Base-by-base conservation (phyloP, 1,140 invertebrate genomes). In the Drosophila repleta region DNA sequence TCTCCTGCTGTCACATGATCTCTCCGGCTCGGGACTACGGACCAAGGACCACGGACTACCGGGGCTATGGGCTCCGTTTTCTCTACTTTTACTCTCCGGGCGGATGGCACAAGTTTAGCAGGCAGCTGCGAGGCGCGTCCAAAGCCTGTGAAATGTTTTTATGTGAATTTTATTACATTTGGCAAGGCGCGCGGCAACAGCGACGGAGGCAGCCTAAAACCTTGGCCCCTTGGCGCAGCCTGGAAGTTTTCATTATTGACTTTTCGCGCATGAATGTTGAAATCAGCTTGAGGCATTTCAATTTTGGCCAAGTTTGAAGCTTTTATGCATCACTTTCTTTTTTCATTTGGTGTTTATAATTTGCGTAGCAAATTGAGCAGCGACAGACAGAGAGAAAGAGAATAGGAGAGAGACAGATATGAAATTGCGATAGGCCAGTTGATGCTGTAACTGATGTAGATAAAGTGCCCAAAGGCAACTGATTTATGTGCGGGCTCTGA, bases 141-240 rank as follows among this genome's bases (percentile, higher is more conserved):
- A 68, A 73, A 62, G 62, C 70, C 57, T 73, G 66, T 57, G 41
- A 88, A 88, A 88, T 87, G 85, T 87, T 87, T 87, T 87, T 87
- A 87, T 87, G 78, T 71, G 82, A 87, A 87, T 87, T 87, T 87
- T 87, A 87, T 87, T 87, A 87, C 75, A 79, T 77, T 88, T 85
- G 69, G 81, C 66, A 64, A 66, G 49, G 62, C 39, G 67, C 32
- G 15, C 1, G 53, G 15, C 32, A 35, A 21, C 13, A 13, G 8
- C 4, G 29, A 17, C 15, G 20, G 29, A 11, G 65, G 55, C 56
- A 15, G 32, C 64, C 88, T 87, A 73, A 88, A 79, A 83, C 60
- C 52, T 45, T 48, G 65, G 46, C 58, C 58, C 58, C 29, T 35
- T 35, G 49, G 35, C 58, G 20, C 48, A 20, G 56, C 53, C 62